Percentiles rank a stretch among this genome's conserved stretches.
Conservation (phyloP, 2,113 vertebrate genomes). For the Hepsetus odoe region DNA sequence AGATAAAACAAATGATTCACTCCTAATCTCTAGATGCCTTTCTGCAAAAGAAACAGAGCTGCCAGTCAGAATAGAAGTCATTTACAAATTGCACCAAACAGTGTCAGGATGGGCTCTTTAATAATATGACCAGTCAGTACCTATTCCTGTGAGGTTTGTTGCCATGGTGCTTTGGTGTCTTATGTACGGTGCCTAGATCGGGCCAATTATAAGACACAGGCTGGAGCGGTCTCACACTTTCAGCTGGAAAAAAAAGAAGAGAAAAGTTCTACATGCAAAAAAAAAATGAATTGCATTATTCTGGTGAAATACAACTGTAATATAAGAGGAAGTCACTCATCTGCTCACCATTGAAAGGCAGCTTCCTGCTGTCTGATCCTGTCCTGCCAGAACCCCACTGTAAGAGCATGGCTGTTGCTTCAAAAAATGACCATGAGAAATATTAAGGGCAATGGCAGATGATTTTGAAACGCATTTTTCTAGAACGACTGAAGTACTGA, state of each 20-base stretch:
- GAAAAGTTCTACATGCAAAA: background rate
- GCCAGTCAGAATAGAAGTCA: too few species aligned
- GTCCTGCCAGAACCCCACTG: conserved; percentile 15
- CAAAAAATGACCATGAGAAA: background rate
- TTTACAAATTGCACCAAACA: too few species aligned
- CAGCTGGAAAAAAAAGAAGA: background rate
- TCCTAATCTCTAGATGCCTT: too few species aligned
- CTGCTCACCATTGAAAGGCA: conserved; percentile 6
- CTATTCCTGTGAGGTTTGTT: conserved; percentile 12
- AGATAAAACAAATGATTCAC: too few species aligned
- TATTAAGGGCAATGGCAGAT: background rate
- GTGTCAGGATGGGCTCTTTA: too few species aligned
- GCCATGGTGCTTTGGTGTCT: conserved; percentile 13
- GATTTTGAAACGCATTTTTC: background rate
- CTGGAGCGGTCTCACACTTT: conserved; percentile 16
- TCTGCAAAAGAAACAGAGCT: too few species aligned
- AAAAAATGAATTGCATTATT: too few species aligned
- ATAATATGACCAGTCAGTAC: conserved; percentile 10
- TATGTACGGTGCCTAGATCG: conserved; percentile 29
- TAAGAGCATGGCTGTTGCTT: background rate
- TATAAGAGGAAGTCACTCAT: conserved; percentile 9
- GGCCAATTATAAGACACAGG: conserved; percentile 32
- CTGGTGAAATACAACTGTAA: too few species aligned
- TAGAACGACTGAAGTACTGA: background rate
- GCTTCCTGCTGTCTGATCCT: background rate